Conservation (phyloP, 1,140 invertebrate species). For the Sitobion miscanthi region DNA sequence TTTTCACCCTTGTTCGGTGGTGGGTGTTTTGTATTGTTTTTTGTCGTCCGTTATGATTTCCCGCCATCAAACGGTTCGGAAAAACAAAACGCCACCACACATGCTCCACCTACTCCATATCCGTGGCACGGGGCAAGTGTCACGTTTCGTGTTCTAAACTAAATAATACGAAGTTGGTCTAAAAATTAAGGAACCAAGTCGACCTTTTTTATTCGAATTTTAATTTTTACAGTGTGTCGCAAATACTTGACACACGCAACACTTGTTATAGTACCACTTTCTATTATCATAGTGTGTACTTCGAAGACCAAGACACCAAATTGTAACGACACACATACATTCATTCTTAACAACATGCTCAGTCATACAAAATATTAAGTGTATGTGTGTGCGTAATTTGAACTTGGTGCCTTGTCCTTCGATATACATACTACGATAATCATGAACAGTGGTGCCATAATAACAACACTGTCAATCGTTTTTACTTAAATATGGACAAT, state of each 20-base stretch:
- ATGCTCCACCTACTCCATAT: not conserved
- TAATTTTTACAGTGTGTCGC: not conserved
- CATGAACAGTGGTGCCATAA: too few relatives aligned
- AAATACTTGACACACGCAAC: not conserved
- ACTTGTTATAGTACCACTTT: not conserved
- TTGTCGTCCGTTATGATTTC: not conserved
- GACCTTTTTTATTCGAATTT: not conserved
- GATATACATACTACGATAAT: too few relatives aligned
- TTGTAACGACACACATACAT: too few relatives aligned
- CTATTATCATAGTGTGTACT: too few relatives aligned
- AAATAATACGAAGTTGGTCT: not conserved
- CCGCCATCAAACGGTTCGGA: not conserved
- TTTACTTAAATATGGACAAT: not conserved
- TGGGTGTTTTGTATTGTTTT: not conserved
- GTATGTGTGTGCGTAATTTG: too few relatives aligned
- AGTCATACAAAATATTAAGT: too few relatives aligned
- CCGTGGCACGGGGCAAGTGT: accelerated
- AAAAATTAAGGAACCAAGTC: not conserved
- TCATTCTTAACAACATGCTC: too few relatives aligned
- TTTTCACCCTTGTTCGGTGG: conserved; percentile 46
- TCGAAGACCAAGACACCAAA: too few relatives aligned
- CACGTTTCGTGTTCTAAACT: not conserved
- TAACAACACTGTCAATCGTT: not conserved
- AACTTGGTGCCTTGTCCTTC: too few relatives aligned
- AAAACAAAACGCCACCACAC: not conserved